A percentile compares a stretch with the other conserved stretches of the same genome.
Evolutionary conservation across 2,888 invertebrate species (phyloP).

Genomic region (Chironomus tentans): DNA sequence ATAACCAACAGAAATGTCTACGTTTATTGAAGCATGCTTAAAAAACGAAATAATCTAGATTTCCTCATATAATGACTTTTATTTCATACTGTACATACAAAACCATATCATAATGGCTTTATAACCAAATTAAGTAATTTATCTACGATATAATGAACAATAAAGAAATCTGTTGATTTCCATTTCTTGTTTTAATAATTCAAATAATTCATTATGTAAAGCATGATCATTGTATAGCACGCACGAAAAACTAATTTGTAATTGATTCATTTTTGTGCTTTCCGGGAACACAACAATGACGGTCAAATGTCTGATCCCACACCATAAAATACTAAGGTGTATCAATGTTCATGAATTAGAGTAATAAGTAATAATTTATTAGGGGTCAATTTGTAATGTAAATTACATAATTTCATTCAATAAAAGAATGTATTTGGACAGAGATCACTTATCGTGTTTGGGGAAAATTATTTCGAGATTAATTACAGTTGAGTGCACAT

Average conservation of each 20-base stretch:
- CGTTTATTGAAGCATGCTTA: too few relatives aligned
- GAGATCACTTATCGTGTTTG: background rate
- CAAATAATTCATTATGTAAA: conserved; percentile 21
- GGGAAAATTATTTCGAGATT: background rate
- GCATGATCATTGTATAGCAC: conserved; percentile 15
- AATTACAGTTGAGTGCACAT: background rate
- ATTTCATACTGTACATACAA: too few relatives aligned
- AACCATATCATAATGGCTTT: background rate
- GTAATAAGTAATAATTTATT: conserved; percentile 27
- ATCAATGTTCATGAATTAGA: conserved; percentile 7
- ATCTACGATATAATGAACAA: background rate
- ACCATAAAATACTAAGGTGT: background rate
- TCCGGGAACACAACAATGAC: background rate
- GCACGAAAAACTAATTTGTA: conserved; percentile 16
- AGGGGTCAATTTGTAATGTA: conserved; percentile 6
- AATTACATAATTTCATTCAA: conserved; percentile 20
- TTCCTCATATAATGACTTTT: too few relatives aligned
- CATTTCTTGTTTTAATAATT: conserved; percentile 14
- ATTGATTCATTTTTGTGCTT: conserved; percentile 23
- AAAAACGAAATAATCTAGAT: too few relatives aligned
- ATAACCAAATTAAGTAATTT: background rate
- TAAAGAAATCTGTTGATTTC: background rate
- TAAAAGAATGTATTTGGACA: background rate
- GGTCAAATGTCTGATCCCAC: background rate
- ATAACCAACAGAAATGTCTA: too few relatives aligned